Conservation (phyloP, 2,888 invertebrate species). For the Eupithecia tripunctaria region DNA sequence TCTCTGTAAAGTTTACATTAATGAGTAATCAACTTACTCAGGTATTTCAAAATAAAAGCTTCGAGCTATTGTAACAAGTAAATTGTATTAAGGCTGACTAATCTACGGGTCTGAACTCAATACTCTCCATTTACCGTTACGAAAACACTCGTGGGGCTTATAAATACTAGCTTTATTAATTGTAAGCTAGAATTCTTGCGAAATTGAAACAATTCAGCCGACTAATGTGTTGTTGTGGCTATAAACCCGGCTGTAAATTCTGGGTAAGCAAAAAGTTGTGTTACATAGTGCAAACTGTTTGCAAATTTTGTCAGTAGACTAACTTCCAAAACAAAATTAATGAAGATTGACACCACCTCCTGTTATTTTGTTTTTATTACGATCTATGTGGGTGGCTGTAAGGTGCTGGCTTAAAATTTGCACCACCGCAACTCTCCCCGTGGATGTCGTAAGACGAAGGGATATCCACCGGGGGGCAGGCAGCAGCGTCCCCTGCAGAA, state of each 20-base stretch:
- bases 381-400: background rate
- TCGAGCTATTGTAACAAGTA: constrained; percentile 22
- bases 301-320: constrained; percentile 6
- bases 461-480: too few relatives aligned
- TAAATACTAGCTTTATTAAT: constrained; percentile 21
- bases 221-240: constrained; percentile 1
- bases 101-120: constrained; percentile 17
- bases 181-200: constrained; percentile 8
- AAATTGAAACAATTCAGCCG: constrained; percentile 13
- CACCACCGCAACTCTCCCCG: too few relatives aligned
- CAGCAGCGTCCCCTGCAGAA: too few relatives aligned
- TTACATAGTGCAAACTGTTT: background rate
- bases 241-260: constrained; percentile 4
- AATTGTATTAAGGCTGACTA: constrained; percentile 34
- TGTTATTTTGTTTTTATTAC: background rate
- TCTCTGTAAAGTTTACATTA: constrained; percentile 28
- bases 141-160: constrained; percentile 11
- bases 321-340: background rate
- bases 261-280: background rate
- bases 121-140: constrained; percentile 12
- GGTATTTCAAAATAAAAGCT: constrained; percentile 37
- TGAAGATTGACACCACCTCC: background rate
- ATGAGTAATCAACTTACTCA: constrained; percentile 34
- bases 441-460: too few relatives aligned
- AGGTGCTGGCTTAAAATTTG: too few relatives aligned